phyloP scores from a whole-genome alignment of 2,888 invertebrate genomes.

The Diachrysia chrysitis region DNA sequence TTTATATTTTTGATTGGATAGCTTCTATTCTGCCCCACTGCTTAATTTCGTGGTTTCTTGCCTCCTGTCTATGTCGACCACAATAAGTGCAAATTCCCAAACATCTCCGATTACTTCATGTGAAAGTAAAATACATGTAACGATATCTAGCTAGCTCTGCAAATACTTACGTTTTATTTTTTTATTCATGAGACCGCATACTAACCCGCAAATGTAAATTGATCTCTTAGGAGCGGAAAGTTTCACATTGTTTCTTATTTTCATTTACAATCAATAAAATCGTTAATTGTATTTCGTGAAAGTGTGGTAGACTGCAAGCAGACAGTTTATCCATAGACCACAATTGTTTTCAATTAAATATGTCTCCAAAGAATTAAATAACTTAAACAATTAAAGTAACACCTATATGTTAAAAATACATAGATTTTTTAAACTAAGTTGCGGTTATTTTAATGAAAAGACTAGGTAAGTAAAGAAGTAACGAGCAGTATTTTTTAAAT shows the following conservation, averaged over 20 bases:
- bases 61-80: constrained; percentile 51
- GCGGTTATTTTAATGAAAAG: no score
- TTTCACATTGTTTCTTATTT: constrained; percentile 49
- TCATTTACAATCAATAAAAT: constrained; percentile 21
- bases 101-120: constrained; percentile 63
- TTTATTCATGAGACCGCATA: constrained; percentile 56
- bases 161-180: constrained; percentile 59
- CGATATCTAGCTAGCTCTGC: constrained; percentile 52
- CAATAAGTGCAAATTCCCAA: constrained; percentile 62
- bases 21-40: neutral
- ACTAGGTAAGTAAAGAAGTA: no score
- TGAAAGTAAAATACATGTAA: constrained; percentile 58
- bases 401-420: no score
- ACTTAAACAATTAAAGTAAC: constrained; percentile 9
- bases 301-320: neutral
- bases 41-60: neutral
- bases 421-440: no score
- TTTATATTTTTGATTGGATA: neutral
- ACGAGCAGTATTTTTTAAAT: no score
- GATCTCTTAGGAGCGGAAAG: constrained; percentile 61
- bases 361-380: no score
- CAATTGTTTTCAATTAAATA: neutral
- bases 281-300: neutral
- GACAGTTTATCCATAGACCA: neutral
- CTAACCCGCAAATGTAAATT: constrained; percentile 59